phyloP scores from a whole-genome alignment of 2,797 vertebrate species.

The Epinephelus awoara region DNA sequence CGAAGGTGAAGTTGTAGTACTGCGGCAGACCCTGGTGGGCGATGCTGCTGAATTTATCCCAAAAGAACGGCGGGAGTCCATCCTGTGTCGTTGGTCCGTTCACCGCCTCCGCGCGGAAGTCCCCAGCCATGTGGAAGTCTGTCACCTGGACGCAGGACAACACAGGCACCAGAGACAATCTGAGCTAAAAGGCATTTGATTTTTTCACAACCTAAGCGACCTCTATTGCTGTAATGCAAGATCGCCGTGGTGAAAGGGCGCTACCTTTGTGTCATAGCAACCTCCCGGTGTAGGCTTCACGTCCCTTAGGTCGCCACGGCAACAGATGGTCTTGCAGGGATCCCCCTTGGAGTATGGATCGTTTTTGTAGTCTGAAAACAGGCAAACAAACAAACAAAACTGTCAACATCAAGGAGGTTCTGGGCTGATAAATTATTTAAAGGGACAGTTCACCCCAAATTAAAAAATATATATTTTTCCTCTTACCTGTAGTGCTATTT shows the following conservation, averaged over 20 bases:
- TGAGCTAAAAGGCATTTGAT: not conserved
- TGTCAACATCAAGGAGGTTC: not conserved
- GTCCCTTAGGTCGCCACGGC: constrained; percentile 88
- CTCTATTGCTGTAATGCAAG: not conserved
- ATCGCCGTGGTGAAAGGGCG: not conserved
- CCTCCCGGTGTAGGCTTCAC: constrained; percentile 85
- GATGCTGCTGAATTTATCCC: constrained; percentile 88
- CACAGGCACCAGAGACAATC: not conserved
- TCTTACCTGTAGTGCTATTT: no score
- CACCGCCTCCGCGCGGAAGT: constrained; percentile 87
- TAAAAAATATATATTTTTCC: no score
- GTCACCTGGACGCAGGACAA: constrained; percentile 85
- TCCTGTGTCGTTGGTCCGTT: constrained; percentile 92
- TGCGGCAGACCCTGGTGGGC: constrained; percentile 90
- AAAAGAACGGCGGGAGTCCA: constrained; percentile 89
- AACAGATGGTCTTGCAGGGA: constrained; percentile 94
- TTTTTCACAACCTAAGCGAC: not conserved
- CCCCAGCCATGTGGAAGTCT: constrained; percentile 87
- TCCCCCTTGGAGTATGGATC: constrained; percentile 90
- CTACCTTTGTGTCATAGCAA: constrained; percentile 96
- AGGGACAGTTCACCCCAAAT: no score
- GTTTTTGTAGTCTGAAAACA: constrained; percentile 87
- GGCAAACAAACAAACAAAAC: constrained; percentile 5
- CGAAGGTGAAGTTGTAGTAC: constrained; percentile 90
- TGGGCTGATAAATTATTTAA: no score